phyloP scores from a whole-genome alignment of 2,797 vertebrate genomes.

The Myotis findleyi region DNA sequence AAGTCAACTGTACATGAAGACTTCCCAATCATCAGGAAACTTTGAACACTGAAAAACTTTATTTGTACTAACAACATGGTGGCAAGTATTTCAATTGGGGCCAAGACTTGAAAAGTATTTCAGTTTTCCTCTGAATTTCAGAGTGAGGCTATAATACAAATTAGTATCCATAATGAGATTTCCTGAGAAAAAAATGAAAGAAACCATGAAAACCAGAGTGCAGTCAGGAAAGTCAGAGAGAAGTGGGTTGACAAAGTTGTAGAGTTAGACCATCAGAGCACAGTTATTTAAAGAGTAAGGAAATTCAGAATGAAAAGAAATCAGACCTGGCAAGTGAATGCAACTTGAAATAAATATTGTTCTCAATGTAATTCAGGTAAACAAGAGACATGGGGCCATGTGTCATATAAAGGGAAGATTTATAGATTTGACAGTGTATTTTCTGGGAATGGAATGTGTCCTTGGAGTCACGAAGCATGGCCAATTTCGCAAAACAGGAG shows the following conservation, averaged over 20 bases:
- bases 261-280: background rate
- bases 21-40: background rate
- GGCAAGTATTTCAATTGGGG: background rate
- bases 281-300: background rate
- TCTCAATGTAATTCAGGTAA: background rate
- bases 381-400: background rate
- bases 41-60: background rate
- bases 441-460: slow-evolving; percentile 47
- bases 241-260: background rate
- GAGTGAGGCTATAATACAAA: background rate
- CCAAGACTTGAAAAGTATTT: slow-evolving; percentile 27
- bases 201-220: background rate
- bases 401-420: background rate
- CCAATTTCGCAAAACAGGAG: background rate
- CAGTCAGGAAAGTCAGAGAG: background rate
- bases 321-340: background rate
- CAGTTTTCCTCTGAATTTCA: slow-evolving; percentile 1
- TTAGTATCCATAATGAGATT: background rate
- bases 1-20: background rate
- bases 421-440: background rate
- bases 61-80: background rate
- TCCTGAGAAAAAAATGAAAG: slow-evolving; percentile 12
- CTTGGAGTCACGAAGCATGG: background rate
- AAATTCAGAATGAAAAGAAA: slow-evolving; percentile 35
- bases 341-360: slow-evolving; percentile 27